Evolutionary conservation across 2,797 vertebrate genomes (phyloP).

Genomic region (Triplophysa bombifrons): DNA sequence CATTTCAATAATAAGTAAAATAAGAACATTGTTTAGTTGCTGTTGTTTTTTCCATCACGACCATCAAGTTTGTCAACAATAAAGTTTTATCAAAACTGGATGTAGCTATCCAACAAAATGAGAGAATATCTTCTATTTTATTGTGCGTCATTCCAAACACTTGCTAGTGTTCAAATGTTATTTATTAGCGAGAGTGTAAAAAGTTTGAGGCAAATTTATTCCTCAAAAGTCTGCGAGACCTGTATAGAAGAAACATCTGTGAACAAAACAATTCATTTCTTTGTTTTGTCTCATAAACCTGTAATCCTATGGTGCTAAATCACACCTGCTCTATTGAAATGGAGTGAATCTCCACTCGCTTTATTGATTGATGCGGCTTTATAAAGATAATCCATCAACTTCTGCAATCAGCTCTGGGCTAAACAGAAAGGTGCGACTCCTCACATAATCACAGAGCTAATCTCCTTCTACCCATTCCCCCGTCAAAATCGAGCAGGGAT

Average conservation of each 20-base stretch:
- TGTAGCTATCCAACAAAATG: too few species aligned
- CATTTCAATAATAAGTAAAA: too few species aligned
- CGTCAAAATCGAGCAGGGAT: constrained; percentile 29
- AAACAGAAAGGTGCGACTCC: constrained; percentile 53
- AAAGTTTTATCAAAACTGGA: background rate
- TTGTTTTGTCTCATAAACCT: background rate
- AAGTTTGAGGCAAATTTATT: background rate
- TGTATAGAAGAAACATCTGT: background rate
- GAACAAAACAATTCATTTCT: background rate
- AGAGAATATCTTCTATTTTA: background rate
- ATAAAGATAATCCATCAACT: constrained; percentile 54
- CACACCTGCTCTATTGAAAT: constrained; percentile 34
- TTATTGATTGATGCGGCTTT: constrained; percentile 48
- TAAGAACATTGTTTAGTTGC: too few species aligned
- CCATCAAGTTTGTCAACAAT: too few species aligned
- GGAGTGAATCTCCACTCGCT: constrained; percentile 24
- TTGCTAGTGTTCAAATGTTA: background rate
- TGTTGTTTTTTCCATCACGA: too few species aligned
- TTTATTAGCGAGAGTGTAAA: background rate
- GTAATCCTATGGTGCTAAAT: constrained; percentile 7
- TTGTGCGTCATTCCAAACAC: background rate
- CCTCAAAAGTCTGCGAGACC: background rate
- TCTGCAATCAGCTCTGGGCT: constrained; percentile 50
- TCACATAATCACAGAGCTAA: constrained; percentile 48
- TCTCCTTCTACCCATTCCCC: constrained; percentile 47